These are phyloP conservation scores for Eulemur mongoz DNA, from an alignment of 2,797 vertebrate species.

Conservation along the genomic window DNA sequence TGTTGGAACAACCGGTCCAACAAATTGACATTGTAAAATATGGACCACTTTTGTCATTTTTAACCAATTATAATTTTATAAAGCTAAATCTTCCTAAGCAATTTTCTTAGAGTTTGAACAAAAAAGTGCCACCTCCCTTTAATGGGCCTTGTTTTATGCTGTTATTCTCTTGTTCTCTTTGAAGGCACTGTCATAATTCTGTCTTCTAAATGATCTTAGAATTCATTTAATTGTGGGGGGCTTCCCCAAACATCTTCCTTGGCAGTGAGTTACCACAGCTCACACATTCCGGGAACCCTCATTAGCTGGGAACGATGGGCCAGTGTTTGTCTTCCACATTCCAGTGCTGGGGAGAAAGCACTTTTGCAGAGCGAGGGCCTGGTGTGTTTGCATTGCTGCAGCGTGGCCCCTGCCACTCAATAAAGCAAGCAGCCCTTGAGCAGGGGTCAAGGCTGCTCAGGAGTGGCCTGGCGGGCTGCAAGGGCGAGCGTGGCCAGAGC, in stretches of 20 bases:
- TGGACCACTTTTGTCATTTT: not conserved
- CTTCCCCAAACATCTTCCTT: not conserved
- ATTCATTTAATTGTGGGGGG: not conserved
- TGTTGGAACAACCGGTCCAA: not conserved
- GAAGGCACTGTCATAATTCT: not conserved
- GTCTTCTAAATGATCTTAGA: not conserved
- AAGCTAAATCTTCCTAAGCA: not conserved
- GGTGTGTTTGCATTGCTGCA: not conserved
- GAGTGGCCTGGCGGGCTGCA: rapidly evolving
- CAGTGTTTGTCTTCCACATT: conserved; percentile 25
- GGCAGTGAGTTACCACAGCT: not conserved
- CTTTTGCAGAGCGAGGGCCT: not conserved
- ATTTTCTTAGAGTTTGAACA: not conserved
- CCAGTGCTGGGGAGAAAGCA: not conserved
- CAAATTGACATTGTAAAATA: rapidly evolving
- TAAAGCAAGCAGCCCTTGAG: not conserved
- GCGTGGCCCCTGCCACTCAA: not conserved
- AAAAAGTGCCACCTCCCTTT: not conserved
- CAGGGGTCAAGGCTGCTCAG: not conserved
- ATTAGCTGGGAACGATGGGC: not conserved
- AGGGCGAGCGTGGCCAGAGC: rapidly evolving
- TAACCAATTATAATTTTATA: not conserved
- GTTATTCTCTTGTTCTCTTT: not conserved
- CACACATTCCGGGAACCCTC: not conserved
- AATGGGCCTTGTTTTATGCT: not conserved